These are phyloP conservation scores for Procambarus clarkii DNA, from an alignment of 1,140 invertebrate genomes.

Conservation along the genomic window DNA sequence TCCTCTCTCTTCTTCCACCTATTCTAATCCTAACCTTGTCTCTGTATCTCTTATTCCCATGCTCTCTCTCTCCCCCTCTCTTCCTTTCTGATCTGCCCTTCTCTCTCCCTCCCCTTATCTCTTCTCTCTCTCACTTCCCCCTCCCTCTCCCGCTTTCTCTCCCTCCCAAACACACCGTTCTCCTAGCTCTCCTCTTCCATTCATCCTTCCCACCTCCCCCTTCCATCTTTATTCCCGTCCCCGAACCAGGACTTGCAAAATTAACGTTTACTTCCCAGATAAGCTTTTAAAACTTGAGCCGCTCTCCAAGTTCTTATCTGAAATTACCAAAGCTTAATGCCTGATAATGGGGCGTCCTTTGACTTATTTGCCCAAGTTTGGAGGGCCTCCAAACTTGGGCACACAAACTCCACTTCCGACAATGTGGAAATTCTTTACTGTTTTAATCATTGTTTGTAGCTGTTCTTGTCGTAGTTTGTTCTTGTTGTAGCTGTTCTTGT, in stretches of 20 bases:
- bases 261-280: conserved; percentile 52
- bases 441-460: neutral
- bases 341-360: conserved; percentile 62
- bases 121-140: neutral
- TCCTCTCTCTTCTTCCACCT: neutral
- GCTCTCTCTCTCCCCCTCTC: no score
- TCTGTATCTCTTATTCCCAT: no score
- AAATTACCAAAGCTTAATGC: conserved; percentile 64
- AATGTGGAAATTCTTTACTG: neutral
- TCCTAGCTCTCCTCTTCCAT: neutral
- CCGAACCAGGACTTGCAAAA: conserved; percentile 41
- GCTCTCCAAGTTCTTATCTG: conserved; percentile 55
- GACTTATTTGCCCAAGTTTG: conserved; percentile 63
- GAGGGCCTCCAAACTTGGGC: conserved; percentile 41
- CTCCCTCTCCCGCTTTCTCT: neutral
- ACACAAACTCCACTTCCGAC: neutral
- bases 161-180: neutral
- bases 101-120: neutral
- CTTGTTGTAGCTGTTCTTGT: no score
- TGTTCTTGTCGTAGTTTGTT: neutral
- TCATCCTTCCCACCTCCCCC: neutral
- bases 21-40: neutral
- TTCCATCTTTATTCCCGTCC: neutral
- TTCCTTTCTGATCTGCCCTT: no score
- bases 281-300: conserved; percentile 57